Conservation (phyloP, 2,888 invertebrate species). For the Leucophenga maculata region DNA sequence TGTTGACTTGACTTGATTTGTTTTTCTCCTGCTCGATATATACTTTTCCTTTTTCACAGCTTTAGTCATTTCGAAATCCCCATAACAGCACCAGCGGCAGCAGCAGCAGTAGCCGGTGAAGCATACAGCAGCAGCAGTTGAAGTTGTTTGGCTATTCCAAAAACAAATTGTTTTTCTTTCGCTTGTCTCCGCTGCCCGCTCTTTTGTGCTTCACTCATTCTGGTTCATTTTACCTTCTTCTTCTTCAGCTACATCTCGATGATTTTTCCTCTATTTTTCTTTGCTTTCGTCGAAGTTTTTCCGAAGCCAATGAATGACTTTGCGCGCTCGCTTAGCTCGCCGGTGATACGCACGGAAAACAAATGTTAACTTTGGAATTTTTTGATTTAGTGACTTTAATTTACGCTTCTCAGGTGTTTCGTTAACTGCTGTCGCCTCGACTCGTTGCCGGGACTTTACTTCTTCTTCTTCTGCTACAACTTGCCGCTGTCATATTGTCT, state of each 20-base stretch:
- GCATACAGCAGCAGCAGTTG: too few relatives aligned
- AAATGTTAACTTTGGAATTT: conserved; percentile 64
- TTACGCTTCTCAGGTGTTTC: conserved; percentile 64
- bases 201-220: not conserved
- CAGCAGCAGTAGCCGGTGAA: not conserved
- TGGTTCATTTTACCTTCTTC: not conserved
- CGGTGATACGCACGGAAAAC: conserved; percentile 52
- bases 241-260: too few relatives aligned
- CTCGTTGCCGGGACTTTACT: conserved; percentile 1
- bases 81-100: not conserved
- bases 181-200: not conserved
- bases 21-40: conserved; percentile 29
- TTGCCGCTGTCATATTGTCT: conserved; percentile 9
- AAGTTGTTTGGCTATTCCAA: conserved; percentile 43
- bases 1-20: conserved; percentile 66
- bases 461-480: not conserved
- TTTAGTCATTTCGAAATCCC: not conserved
- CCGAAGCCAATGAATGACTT: conserved; percentile 24
- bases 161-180: conserved; percentile 60
- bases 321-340: not conserved
- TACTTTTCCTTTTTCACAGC: not conserved
- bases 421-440: conserved; percentile 57
- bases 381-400: conserved; percentile 68
- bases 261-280: not conserved
- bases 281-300: conserved; percentile 16